phyloP scores from a whole-genome alignment of 2,797 vertebrate genomes.

The Numenius phaeopus region DNA sequence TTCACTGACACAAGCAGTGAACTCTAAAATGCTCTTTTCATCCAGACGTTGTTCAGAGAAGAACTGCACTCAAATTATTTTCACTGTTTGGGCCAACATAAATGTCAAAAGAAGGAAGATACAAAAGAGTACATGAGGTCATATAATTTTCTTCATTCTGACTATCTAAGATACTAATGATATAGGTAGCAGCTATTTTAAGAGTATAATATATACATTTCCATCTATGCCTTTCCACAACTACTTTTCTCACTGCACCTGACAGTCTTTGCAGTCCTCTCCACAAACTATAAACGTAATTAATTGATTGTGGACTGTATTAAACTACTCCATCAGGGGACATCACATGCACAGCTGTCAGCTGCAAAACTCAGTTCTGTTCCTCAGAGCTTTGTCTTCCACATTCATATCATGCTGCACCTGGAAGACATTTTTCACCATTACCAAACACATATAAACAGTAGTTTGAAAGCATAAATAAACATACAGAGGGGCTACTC shows the following conservation, averaged over 20 bases:
- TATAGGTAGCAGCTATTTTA: not conserved
- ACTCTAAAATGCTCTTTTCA: slow-evolving; percentile 35
- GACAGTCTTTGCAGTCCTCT: not conserved
- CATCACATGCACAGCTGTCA: slow-evolving; percentile 59
- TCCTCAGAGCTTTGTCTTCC: slow-evolving; percentile 28
- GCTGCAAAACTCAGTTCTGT: slow-evolving; percentile 19
- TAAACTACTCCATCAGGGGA: slow-evolving; percentile 39
- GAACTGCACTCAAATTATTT: slow-evolving; percentile 1
- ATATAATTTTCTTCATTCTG: not conserved
- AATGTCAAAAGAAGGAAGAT: slow-evolving; percentile 18
- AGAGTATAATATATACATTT: not conserved
- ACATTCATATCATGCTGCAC: slow-evolving; percentile 39
- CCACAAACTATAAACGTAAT: not conserved
- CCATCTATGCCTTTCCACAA: not conserved
- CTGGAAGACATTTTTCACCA: slow-evolving; percentile 62
- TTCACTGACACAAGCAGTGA: slow-evolving; percentile 30
- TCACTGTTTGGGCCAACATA: slow-evolving; percentile 1
- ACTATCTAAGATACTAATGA: not conserved
- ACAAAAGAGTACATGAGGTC: not conserved
- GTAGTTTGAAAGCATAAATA: slow-evolving; percentile 38
- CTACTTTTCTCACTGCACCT: not conserved
- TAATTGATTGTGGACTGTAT: slow-evolving; percentile 52
- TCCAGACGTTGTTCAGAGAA: not conserved
- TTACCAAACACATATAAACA: slow-evolving; percentile 33
- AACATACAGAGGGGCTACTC: slow-evolving; percentile 33